phyloP scores from a whole-genome alignment of 2,113 vertebrate species.

The Sturnira hondurensis region DNA sequence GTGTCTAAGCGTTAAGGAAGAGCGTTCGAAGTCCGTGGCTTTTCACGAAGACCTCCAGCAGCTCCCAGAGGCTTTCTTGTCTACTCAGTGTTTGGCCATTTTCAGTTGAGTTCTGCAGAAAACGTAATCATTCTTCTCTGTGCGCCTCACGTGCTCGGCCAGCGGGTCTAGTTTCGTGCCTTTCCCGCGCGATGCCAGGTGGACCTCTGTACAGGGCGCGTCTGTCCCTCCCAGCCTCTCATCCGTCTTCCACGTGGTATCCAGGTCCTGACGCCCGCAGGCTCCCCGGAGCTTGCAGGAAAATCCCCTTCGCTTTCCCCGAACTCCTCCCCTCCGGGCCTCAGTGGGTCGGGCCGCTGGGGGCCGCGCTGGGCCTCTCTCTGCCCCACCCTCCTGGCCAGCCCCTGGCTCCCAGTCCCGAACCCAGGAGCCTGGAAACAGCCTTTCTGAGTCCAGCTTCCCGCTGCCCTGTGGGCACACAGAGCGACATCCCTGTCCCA shows the following conservation, averaged over 20 bases:
- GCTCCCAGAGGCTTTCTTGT: no score
- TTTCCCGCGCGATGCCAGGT: conserved; percentile 45
- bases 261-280: neutral
- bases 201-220: conserved; percentile 80
- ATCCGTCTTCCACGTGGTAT: neutral
- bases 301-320: conserved; percentile 81
- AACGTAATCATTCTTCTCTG: conserved; percentile 1
- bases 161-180: no score
- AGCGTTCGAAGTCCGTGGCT: no score
- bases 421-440: conserved; percentile 48
- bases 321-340: conserved; percentile 76
- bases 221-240: conserved; percentile 79
- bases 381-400: conserved; percentile 78
- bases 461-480: no score
- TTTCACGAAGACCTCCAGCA: no score
- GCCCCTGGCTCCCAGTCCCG: conserved; percentile 66
- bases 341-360: conserved; percentile 77
- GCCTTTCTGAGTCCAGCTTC: no score
- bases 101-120: no score
- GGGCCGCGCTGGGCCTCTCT: conserved; percentile 75
- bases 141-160: neutral
- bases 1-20: no score
- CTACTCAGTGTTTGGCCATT: no score
- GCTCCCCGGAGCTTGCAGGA: conserved; percentile 79
- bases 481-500: no score